Conservation (phyloP, 2,888 invertebrate species). For the Noctua pronuba region DNA sequence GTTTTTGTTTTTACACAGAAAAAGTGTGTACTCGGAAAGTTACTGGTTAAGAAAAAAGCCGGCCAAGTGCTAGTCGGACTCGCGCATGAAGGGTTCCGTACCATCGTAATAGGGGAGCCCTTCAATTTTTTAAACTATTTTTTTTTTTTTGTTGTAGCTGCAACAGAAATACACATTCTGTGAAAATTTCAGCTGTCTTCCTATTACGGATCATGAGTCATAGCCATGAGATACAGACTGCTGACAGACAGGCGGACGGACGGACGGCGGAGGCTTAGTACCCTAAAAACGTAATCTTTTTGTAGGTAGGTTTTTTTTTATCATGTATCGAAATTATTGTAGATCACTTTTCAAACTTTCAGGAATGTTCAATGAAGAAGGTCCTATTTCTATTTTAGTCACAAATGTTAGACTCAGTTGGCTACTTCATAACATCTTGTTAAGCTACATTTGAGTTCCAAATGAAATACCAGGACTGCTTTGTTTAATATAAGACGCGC, state of each 20-base stretch:
- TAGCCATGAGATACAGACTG: no score
- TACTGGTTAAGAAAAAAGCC: background rate
- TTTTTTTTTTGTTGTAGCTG: no score
- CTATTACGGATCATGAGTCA: no score
- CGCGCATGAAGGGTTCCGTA: no score
- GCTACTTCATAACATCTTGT: constrained; percentile 13
- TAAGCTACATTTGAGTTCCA: constrained; percentile 25
- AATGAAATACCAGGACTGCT: constrained; percentile 30
- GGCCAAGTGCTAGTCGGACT: no score
- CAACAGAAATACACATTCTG: no score
- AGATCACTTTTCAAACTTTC: background rate
- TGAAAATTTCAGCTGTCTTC: no score
- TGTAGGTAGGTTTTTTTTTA: no score
- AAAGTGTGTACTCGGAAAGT: background rate
- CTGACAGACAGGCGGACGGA: no score
- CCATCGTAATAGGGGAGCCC: no score
- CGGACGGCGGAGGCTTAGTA: no score
- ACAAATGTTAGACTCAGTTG: constrained; percentile 23
- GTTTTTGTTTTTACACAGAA: background rate
- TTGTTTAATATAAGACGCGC: constrained; percentile 12
- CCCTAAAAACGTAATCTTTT: background rate
- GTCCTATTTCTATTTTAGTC: constrained; percentile 2
- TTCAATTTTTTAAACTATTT: no score
- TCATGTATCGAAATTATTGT: background rate
- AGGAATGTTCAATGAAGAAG: background rate